Base-by-base conservation (phyloP, 2,797 vertebrate species). In the Sparus aurata region DNA sequence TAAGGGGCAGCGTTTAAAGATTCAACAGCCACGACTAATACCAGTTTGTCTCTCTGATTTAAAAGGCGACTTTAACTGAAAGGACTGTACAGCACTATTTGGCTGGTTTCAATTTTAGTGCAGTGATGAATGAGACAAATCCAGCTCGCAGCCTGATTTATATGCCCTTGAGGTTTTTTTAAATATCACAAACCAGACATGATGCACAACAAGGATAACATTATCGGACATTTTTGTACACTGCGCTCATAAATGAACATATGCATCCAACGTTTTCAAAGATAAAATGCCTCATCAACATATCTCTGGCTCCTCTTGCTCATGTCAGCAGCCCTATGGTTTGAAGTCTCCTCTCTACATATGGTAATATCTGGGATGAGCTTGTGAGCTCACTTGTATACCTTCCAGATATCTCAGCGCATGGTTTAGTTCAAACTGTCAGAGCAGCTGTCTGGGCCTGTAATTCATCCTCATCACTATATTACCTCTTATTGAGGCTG, bases 401-500 rank as follows among this genome's bases (percentile, higher is more conserved):
- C 53, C 27, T 57, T 86, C 82, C 87, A 75, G 71, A 87, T 79
- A 78, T 84, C 65, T 72, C 27, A 0, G 70, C 1, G 74, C 76
- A 81, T 85, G 84, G 71, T 82, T 90, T 79, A 72, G 66, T 84
- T 88, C 80, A 85, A 79, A 73, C 82, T 78, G 78, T 82, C 83
- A 74, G 83, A 63, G 69, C 77, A 66, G 87, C 84, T 79, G 89
- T 75, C 82, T 30, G 75, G 27, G 68, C 5, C 65, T 34, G 64
- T 73, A 72, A 86, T 82, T 89, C 75, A 82, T 71, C 41, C 11
- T 59, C 84, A 71, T 84, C 91, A 64, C 68, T 45, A 86, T 73
- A 82, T 94, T 94, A 89, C 89, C 85, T 81, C 93, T 94, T 95
- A 98, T 92, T 97, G 97, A 86, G 96, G 94, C 91, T 95, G 97